Evolutionary conservation across 2,797 vertebrate genomes (phyloP).

Genomic region (Coregonus ussuriensis): DNA sequence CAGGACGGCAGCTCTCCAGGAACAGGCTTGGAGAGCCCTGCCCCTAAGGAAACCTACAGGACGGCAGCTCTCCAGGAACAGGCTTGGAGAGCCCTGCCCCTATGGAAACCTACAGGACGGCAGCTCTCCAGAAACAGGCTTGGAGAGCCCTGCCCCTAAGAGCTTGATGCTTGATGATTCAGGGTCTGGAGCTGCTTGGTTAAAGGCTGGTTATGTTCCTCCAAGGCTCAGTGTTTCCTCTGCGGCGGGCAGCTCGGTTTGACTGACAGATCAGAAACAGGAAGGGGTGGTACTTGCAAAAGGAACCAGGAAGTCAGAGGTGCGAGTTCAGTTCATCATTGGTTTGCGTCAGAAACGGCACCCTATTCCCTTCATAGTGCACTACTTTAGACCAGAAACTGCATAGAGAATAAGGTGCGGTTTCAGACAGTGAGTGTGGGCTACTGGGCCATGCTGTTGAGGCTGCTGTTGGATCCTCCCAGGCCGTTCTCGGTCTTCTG

Average conservation of each 20-base stretch:
- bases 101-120: not conserved
- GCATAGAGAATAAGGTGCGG: not conserved
- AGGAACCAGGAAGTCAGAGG: conserved; percentile 20
- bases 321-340: not conserved
- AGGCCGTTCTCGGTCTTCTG: conserved; percentile 82
- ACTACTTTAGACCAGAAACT: not conserved
- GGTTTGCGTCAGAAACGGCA: not conserved
- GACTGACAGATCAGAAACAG: conserved; percentile 3
- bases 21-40: not conserved
- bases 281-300: conserved; percentile 21
- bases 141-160: too few species aligned
- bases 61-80: not conserved
- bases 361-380: not conserved
- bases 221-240: conserved; percentile 9
- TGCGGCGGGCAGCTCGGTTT: not conserved
- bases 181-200: conserved; percentile 1
- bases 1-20: not conserved
- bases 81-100: too few species aligned
- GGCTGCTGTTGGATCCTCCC: conserved; percentile 76
- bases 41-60: not conserved
- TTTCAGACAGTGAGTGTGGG: conserved; percentile 7
- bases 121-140: not conserved
- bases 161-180: not conserved
- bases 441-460: conserved; percentile 77
- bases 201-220: conserved; percentile 7